Evolutionary conservation across 1,140 invertebrate genomes (phyloP), one percentile per base, ranked within the genome.

Genomic region (Plodia interpunctella): DNA sequence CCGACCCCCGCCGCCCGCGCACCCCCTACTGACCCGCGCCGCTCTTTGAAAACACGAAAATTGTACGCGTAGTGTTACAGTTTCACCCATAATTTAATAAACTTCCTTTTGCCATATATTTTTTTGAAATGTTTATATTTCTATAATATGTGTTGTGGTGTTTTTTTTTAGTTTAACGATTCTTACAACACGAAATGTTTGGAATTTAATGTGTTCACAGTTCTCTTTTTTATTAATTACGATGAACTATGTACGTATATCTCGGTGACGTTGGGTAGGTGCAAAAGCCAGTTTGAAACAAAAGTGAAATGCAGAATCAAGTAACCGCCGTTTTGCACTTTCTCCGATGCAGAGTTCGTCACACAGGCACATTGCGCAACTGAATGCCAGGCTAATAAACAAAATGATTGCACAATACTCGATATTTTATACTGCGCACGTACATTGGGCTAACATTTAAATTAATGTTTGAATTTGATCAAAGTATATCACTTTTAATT

Each of bases 61-160:
- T 44, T 44, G 38, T 10, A 44, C 38, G 13, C 35, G 38, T 44
- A 15, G 13, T 44, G 8, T 44, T 15, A 44, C 38, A 44, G n/a
- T 44, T 44, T 44, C 38, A 17, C 38, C n/a, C 38, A n/a, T 44
- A 44, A 44, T 44, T 44, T n/a, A 44, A 44, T 44, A 15, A 32
- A 32, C 9, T 32, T 6, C 30, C 8, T 32, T 25, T 25, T 25
- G 21, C 2, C 21, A 25, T 25, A 25, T 25, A 25, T 25, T 25
- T 25, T 3, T 25, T 25, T 25, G 2, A 25, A 25, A n/a, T n/a
- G n/a, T n/a, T n/a, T n/a, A n/a, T n/a, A n/a, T n/a, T n/a, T n/a
- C n/a, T n/a, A n/a, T n/a, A n/a, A n/a, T n/a, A n/a, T n/a, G n/a
- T n/a, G n/a, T n/a, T n/a, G n/a, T n/a, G n/a, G n/a, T n/a, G n/a